These are phyloP conservation scores for Australoheros facetus DNA, from an alignment of 2,797 vertebrate genomes.

Conservation along the genomic window DNA sequence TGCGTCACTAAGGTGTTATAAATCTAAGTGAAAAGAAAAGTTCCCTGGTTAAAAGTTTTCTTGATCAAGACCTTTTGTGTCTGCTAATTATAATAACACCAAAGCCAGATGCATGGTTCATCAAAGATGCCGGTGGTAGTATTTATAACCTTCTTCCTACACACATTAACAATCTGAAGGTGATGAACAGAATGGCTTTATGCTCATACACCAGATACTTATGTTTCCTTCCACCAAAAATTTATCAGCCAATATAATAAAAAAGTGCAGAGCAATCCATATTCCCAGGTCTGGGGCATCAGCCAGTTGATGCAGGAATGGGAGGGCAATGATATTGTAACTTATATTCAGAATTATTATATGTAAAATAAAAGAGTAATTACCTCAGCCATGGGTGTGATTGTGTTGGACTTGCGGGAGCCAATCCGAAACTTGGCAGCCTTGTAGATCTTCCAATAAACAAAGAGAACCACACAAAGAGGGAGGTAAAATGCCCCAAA, in stretches of 20 bases:
- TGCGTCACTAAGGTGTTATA: neutral
- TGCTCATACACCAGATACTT: slow-evolving; percentile 37
- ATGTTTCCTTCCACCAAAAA: slow-evolving; percentile 13
- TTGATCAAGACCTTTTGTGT: slow-evolving; percentile 40
- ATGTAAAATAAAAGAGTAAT: slow-evolving; percentile 43
- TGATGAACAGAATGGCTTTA: slow-evolving; percentile 50
- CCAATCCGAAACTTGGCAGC: slow-evolving; percentile 93
- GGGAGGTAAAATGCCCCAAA: slow-evolving; percentile 96
- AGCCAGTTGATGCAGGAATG: neutral
- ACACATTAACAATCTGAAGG: slow-evolving; percentile 49
- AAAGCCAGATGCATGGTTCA: slow-evolving; percentile 49
- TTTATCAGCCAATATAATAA: slow-evolving; percentile 33
- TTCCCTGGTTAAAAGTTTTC: slow-evolving; percentile 53
- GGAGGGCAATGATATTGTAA: neutral
- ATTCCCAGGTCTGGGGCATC: slow-evolving; percentile 10
- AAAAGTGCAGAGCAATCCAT: slow-evolving; percentile 24
- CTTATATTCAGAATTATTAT: neutral
- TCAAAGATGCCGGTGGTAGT: slow-evolving; percentile 46
- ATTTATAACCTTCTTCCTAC: slow-evolving; percentile 65
- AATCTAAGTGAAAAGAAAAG: slow-evolving; percentile 8
- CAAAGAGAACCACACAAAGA: slow-evolving; percentile 94
- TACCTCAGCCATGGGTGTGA: slow-evolving; percentile 88
- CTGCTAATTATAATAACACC: slow-evolving; percentile 50
- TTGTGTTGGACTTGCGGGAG: slow-evolving; percentile 89
- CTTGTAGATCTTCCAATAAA: slow-evolving; percentile 98